Percentiles rank a stretch among this genome's conserved stretches.
These are phyloP conservation scores for Galemys pyrenaicus DNA, from an alignment of 2,113 vertebrate species.

Conservation along the genomic window DNA sequence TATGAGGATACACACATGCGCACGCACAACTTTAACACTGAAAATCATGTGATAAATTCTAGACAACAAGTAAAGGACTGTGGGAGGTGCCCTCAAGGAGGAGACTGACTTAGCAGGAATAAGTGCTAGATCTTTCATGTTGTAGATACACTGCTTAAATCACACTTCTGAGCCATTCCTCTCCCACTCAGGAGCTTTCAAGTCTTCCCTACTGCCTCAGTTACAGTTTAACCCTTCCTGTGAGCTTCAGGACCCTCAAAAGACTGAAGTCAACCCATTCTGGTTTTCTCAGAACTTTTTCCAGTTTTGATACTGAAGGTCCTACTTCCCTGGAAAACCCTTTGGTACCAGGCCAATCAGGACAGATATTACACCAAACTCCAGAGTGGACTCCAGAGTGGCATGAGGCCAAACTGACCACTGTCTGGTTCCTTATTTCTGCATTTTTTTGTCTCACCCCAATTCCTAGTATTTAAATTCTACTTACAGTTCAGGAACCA, in stretches of 20 bases:
- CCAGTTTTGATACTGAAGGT: neutral
- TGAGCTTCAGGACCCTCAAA: neutral
- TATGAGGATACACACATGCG: neutral
- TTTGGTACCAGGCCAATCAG: neutral
- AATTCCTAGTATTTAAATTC: neutral
- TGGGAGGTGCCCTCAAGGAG: neutral
- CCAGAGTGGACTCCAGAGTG: neutral
- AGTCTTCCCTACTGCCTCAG: neutral
- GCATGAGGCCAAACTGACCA: neutral
- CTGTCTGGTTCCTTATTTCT: neutral
- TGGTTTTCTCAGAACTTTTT: neutral
- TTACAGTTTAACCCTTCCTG: neutral
- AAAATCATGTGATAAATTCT: neutral
- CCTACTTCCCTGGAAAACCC: neutral
- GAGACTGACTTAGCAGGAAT: neutral
- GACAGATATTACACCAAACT: neutral
- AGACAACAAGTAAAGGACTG: neutral
- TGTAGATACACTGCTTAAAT: neutral
- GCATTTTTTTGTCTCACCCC: neutral
- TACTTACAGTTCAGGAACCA: neutral
- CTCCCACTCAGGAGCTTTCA: neutral
- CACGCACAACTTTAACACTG: neutral
- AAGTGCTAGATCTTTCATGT: neutral
- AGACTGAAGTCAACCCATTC: neutral
- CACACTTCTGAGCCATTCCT: neutral